Percentiles rank a stretch among this genome's conserved stretches.
phyloP scores from a whole-genome alignment of 2,113 vertebrate genomes.

The Python bivittatus region DNA sequence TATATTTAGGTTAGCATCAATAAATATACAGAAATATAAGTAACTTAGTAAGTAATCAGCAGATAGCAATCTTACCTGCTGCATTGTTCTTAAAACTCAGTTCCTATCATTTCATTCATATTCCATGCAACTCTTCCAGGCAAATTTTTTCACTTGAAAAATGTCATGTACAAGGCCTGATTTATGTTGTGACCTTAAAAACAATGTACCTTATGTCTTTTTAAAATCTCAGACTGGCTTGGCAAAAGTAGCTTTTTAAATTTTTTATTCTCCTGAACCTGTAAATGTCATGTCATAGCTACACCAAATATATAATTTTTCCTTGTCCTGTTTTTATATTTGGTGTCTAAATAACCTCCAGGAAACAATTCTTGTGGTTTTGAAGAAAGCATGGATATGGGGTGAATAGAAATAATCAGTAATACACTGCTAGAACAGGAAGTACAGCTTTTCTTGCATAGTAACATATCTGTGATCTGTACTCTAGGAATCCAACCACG shows the following conservation, averaged over 20 bases:
- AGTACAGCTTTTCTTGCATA: not conserved
- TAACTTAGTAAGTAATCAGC: not conserved
- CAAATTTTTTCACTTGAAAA: not conserved
- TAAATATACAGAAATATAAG: too few species aligned
- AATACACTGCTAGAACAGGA: not conserved
- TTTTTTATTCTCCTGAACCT: not conserved
- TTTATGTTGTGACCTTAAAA: not conserved
- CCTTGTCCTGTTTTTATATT: not conserved
- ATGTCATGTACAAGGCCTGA: not conserved
- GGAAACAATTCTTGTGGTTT: not conserved
- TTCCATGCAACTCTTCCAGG: not conserved
- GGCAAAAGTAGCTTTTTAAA: not conserved
- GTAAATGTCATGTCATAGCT: not conserved
- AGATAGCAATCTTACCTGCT: not conserved
- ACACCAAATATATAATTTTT: fast-evolving
- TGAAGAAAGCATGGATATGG: not conserved
- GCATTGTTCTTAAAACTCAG: not conserved
- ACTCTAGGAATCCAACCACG: not conserved
- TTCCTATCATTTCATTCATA: conserved; percentile 7
- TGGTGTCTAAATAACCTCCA: not conserved
- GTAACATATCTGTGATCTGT: fast-evolving
- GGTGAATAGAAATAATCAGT: not conserved
- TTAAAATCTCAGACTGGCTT: not conserved
- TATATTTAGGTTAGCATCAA: not conserved
- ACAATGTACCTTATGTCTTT: not conserved